Percentiles rank a stretch among this genome's conserved stretches.
Evolutionary conservation across 2,113 vertebrate genomes (phyloP).

Genomic region (Donacobius atricapilla): DNA sequence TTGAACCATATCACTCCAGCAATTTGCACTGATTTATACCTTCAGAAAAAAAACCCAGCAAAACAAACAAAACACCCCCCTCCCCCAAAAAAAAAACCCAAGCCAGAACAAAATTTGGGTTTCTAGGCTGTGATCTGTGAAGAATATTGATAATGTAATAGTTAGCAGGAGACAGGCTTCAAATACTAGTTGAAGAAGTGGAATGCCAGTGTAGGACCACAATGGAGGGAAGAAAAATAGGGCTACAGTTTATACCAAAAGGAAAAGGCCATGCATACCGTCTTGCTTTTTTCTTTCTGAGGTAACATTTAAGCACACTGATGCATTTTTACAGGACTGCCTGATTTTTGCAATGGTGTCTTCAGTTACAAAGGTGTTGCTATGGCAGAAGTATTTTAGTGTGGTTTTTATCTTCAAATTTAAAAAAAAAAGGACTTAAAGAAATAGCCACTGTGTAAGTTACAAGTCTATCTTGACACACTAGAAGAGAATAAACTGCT

Average conservation of each 20-base stretch:
- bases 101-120: neutral
- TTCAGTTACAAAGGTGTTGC: neutral
- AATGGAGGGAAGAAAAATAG: neutral
- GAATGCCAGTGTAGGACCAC: neutral
- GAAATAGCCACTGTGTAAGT: neutral
- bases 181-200: neutral
- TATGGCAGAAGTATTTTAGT: neutral
- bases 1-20: neutral
- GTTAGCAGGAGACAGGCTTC: neutral
- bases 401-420: neutral
- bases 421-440: neutral
- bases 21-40: neutral
- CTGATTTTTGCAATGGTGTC: neutral
- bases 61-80: no score
- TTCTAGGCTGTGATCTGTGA: neutral
- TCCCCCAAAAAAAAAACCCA: no score
- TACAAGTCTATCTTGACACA: neutral
- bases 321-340: neutral
- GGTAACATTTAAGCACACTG: neutral
- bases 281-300: neutral
- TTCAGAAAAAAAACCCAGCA: neutral
- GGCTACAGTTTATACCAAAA: neutral
- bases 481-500: neutral
- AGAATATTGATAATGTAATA: neutral
- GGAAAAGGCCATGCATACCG: neutral